Conservation (phyloP, 2,797 vertebrate genomes). For the Melanotaenia maccullochi region DNA sequence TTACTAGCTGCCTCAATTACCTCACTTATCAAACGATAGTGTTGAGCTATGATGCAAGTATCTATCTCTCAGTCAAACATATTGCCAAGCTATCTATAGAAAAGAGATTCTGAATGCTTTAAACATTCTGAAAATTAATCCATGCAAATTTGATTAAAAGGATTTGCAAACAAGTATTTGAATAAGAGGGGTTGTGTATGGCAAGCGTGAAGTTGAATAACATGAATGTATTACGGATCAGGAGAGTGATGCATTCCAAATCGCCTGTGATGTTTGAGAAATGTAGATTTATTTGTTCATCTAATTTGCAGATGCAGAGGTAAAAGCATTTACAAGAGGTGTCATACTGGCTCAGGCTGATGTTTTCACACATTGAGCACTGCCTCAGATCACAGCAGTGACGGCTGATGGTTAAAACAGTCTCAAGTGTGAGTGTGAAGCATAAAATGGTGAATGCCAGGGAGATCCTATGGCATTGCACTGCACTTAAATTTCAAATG, state of each 20-base stretch:
- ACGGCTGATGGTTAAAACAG: slow-evolving; percentile 1
- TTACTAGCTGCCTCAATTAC: slow-evolving; percentile 55
- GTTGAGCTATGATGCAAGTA: slow-evolving; percentile 35
- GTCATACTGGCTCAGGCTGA: slow-evolving; percentile 37
- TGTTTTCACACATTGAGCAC: slow-evolving; percentile 35
- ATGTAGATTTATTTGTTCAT: slow-evolving; percentile 58
- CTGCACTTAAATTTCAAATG: not conserved
- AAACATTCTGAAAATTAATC: slow-evolving; percentile 57
- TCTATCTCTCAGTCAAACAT: slow-evolving; percentile 22
- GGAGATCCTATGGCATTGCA: not conserved
- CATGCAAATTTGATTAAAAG: slow-evolving; percentile 68
- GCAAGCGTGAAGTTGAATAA: slow-evolving; percentile 62
- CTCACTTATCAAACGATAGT: slow-evolving; percentile 31
- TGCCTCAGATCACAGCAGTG: slow-evolving; percentile 20
- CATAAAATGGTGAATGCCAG: not conserved
- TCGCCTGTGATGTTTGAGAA: slow-evolving; percentile 53
- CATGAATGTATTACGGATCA: slow-evolving; percentile 57
- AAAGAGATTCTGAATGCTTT: slow-evolving; percentile 22
- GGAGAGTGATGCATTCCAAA: slow-evolving; percentile 39
- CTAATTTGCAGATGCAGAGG: slow-evolving; percentile 53
- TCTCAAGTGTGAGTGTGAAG: not conserved
- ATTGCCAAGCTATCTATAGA: slow-evolving; percentile 38
- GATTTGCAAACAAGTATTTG: slow-evolving; percentile 65
- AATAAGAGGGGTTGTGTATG: slow-evolving; percentile 47
- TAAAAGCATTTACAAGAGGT: slow-evolving; percentile 37